Conservation (phyloP, 2,888 invertebrate genomes). For the Hesperia comma region DNA sequence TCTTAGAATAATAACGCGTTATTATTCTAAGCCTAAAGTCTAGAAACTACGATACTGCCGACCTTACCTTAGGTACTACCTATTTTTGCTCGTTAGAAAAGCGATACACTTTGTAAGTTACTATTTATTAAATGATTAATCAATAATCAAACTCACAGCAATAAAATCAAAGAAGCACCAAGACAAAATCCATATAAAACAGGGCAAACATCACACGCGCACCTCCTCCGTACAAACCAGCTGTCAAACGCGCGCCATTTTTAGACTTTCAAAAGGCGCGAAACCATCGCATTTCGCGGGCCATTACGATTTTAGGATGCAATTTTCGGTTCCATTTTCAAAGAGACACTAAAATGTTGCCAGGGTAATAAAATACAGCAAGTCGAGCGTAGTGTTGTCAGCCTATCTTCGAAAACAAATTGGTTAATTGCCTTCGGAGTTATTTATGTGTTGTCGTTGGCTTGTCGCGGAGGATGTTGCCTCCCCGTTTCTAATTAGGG, state of each 20-base stretch:
- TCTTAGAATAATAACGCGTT: too few relatives aligned
- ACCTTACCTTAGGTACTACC: too few relatives aligned
- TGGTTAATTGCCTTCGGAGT: constrained; percentile 72
- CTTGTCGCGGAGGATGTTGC: constrained; percentile 41
- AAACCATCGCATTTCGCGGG: constrained; percentile 68
- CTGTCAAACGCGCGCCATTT: constrained; percentile 57
- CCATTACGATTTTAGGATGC: constrained; percentile 69
- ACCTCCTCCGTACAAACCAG: constrained; percentile 41
- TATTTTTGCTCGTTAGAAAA: too few relatives aligned
- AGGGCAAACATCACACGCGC: constrained; percentile 17
- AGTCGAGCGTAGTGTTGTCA: constrained; percentile 69
- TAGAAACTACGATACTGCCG: too few relatives aligned
- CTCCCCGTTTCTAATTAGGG: constrained; percentile 45
- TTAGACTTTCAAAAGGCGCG: constrained; percentile 66
- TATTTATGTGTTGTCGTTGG: constrained; percentile 46
- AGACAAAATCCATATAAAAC: constrained; percentile 18
- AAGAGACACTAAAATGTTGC: constrained; percentile 78
- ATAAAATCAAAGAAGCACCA: constrained; percentile 8
- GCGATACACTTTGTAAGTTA: not conserved
- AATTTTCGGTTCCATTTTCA: constrained; percentile 77
- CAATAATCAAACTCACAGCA: not conserved
- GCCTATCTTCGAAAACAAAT: constrained; percentile 69
- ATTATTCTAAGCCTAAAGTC: too few relatives aligned
- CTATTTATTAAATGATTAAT: not conserved
- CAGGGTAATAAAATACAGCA: constrained; percentile 68